Evolutionary conservation across 2,888 invertebrate genomes (phyloP).

Genomic region (Steinernema scapterisci): DNA sequence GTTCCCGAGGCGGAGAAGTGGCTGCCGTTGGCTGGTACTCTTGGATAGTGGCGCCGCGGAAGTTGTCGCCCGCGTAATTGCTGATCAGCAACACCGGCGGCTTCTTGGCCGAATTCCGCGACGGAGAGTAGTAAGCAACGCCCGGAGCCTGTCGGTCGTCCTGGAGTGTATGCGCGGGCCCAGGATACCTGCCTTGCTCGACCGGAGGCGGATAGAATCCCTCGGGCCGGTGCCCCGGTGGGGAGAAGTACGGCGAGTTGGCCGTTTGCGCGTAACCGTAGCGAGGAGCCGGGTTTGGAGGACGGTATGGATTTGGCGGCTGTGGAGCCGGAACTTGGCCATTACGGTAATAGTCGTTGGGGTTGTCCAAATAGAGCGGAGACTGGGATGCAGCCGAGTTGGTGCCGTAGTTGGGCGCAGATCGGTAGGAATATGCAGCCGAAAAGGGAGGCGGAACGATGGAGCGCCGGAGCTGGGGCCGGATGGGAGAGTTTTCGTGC

Average conservation of each 20-base stretch:
- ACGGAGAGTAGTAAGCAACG: constrained; percentile 21
- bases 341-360: constrained; percentile 21
- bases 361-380: constrained; percentile 6
- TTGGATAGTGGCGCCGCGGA: neutral
- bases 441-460: constrained; percentile 11
- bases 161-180: neutral
- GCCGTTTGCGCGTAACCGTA: neutral
- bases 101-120: constrained; percentile 30
- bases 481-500: constrained; percentile 22
- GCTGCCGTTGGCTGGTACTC: constrained; percentile 24
- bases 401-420: neutral
- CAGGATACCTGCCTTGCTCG: neutral
- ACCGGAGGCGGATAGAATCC: neutral
- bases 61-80: constrained; percentile 34
- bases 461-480: constrained; percentile 22
- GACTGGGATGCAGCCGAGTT: neutral
- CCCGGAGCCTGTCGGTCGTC: constrained; percentile 20
- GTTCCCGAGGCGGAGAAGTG: neutral
- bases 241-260: neutral
- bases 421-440: neutral
- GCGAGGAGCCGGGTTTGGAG: constrained; percentile 9
- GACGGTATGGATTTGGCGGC: constrained; percentile 1
- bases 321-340: neutral
- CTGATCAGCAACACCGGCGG: constrained; percentile 40
- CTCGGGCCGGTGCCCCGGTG: neutral